These are phyloP conservation scores for Rhynchomys soricoides DNA, from an alignment of 2,113 vertebrate species.

Conservation along the genomic window DNA sequence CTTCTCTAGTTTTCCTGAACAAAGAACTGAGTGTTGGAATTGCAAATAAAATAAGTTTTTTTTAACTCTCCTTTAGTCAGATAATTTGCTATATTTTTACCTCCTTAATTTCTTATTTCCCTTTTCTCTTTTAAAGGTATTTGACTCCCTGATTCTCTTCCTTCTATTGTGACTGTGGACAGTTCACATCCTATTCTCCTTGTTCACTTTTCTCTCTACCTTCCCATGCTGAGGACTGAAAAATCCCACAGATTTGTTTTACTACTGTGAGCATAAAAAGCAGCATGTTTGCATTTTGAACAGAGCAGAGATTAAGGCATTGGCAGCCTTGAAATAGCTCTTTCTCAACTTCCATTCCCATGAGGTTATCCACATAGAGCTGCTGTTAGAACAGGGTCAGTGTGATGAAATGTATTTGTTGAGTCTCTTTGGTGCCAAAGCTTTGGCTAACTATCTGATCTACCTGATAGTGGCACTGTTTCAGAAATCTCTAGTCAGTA, in stretches of 20 bases:
- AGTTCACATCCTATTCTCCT: conserved; percentile 84
- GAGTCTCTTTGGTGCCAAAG: conserved; percentile 88
- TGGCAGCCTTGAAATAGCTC: conserved; percentile 89
- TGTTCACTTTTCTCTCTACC: conserved; percentile 74
- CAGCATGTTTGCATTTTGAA: conserved; percentile 86
- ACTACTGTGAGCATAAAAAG: conserved; percentile 80
- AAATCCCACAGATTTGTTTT: conserved; percentile 79
- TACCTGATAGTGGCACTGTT: conserved; percentile 89
- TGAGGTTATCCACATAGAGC: conserved; percentile 86
- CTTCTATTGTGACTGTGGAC: conserved; percentile 81
- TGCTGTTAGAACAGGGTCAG: conserved; percentile 87
- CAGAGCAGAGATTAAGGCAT: conserved; percentile 87
- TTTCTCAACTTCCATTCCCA: conserved; percentile 89
- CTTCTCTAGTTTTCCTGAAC: conserved; percentile 87
- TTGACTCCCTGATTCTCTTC: background rate
- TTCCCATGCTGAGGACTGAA: conserved; percentile 76
- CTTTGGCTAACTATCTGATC: conserved; percentile 88
- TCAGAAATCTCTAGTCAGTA: conserved; percentile 85
- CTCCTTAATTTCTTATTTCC: background rate
- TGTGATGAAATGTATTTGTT: conserved; percentile 91
- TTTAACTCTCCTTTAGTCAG: conserved; percentile 81
- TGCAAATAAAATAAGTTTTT: conserved; percentile 87
- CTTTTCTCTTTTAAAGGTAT: background rate
- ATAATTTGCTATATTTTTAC: conserved; percentile 79
- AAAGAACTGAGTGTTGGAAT: conserved; percentile 88